Evolutionary conservation across 2,888 invertebrate species (phyloP).

Genomic region (Xylocampa areola): DNA sequence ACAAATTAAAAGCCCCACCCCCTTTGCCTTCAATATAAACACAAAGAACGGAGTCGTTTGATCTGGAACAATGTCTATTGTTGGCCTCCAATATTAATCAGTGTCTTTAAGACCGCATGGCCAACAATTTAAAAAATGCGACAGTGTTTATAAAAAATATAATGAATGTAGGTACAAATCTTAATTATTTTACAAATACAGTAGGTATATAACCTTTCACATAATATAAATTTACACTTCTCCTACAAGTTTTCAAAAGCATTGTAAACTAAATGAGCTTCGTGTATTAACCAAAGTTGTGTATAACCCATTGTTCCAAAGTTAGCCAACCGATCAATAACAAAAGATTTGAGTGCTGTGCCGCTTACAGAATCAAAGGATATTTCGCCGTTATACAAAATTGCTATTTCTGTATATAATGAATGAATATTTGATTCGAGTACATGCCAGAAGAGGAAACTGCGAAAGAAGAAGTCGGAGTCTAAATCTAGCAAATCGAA

Average conservation of each 20-base stretch:
- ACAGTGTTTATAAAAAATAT: constrained; percentile 14
- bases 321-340: constrained; percentile 39
- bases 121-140: constrained; percentile 38
- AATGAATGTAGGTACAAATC: not conserved
- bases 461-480: constrained; percentile 60
- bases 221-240: not conserved
- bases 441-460: constrained; percentile 40
- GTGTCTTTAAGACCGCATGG: constrained; percentile 64
- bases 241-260: not conserved
- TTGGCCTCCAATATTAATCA: constrained; percentile 81
- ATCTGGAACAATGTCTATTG: constrained; percentile 78
- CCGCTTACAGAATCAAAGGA: constrained; percentile 58
- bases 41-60: constrained; percentile 80
- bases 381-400: constrained; percentile 47
- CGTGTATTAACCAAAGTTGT: constrained; percentile 4
- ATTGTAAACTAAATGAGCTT: no score
- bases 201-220: no score
- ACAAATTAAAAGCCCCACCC: constrained; percentile 71
- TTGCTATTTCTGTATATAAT: constrained; percentile 62
- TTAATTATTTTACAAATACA: not conserved
- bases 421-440: constrained; percentile 71
- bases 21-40: constrained; percentile 72
- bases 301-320: constrained; percentile 29
- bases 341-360: constrained; percentile 50
- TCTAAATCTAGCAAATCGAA: constrained; percentile 73